Conservation (phyloP, 2,797 vertebrate species). For the Fringilla coelebs region DNA sequence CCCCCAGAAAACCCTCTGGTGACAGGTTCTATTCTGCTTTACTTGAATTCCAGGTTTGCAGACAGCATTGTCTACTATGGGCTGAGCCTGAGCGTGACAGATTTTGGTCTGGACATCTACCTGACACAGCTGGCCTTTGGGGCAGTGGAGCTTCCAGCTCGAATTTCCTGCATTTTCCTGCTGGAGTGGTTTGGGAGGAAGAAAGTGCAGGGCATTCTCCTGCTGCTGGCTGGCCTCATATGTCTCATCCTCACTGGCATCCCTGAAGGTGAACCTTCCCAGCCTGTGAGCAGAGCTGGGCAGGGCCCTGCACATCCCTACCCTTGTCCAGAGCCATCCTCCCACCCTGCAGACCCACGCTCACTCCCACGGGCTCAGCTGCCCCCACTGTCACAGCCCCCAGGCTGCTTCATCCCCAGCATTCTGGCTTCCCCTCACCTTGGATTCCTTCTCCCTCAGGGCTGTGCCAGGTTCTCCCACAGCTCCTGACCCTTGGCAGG, state of each 20-base stretch:
- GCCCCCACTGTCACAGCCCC: neutral
- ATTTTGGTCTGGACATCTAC: conserved; percentile 88
- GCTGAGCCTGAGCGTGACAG: conserved; percentile 83
- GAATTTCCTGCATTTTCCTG: conserved; percentile 72
- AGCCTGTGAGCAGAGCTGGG: neutral
- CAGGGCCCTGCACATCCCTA: neutral
- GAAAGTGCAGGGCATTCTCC: conserved; percentile 57
- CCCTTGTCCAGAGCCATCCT: neutral
- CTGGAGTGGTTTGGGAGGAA: conserved; percentile 82
- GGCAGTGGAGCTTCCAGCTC: conserved; percentile 78
- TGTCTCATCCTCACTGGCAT: conserved; percentile 78
- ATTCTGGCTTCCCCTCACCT: neutral
- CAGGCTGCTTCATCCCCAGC: neutral
- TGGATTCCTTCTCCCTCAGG: neutral
- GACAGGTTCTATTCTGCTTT: neutral
- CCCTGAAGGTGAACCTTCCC: conserved; percentile 75
- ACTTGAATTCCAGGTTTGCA: conserved; percentile 79
- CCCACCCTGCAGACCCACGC: fast-evolving
- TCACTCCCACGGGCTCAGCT: neutral
- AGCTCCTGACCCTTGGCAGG: neutral
- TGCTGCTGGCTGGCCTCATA: conserved; percentile 74
- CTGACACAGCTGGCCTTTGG: conserved; percentile 89
- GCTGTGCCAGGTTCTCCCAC: neutral
- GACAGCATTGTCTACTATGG: conserved; percentile 86
- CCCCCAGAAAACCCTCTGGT: neutral